phyloP scores from a whole-genome alignment of 2,888 invertebrate genomes.

The Phortica magna region DNA sequence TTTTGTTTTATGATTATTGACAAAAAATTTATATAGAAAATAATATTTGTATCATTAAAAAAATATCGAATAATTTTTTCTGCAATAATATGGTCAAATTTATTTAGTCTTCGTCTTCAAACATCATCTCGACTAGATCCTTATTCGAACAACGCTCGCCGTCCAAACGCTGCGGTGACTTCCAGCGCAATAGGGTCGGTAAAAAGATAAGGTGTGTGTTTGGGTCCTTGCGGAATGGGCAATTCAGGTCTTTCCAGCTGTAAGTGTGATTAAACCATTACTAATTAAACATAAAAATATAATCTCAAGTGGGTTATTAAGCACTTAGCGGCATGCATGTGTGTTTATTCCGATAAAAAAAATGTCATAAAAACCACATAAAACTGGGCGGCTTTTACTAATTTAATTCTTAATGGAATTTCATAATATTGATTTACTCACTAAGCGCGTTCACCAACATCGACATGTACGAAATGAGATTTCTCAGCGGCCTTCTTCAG shows the following conservation, averaged over 20 bases:
- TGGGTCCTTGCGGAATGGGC: slow-evolving; percentile 88
- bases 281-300: background rate
- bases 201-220: slow-evolving; percentile 86
- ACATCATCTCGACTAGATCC: slow-evolving; percentile 88
- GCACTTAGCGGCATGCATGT: background rate
- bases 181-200: slow-evolving; percentile 90
- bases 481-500: slow-evolving; percentile 82
- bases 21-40: slow-evolving; percentile 8
- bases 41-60: background rate
- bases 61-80: slow-evolving; percentile 35
- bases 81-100: slow-evolving; percentile 35
- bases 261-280: too few species aligned
- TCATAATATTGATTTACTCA: slow-evolving; percentile 79
- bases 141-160: slow-evolving; percentile 87
- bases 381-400: background rate
- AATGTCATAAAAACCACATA: background rate
- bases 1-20: background rate
- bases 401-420: background rate
- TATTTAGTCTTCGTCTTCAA: slow-evolving; percentile 84
- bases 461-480: slow-evolving; percentile 85
- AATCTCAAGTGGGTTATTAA: background rate
- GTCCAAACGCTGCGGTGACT: slow-evolving; percentile 86
- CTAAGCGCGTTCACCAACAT: slow-evolving; percentile 87
- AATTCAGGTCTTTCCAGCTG: slow-evolving; percentile 91
- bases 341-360: background rate